Percentiles rank a stretch among this genome's conserved stretches.
Conservation (phyloP, 2,888 invertebrate genomes). For the Ceraclea dissimilis region DNA sequence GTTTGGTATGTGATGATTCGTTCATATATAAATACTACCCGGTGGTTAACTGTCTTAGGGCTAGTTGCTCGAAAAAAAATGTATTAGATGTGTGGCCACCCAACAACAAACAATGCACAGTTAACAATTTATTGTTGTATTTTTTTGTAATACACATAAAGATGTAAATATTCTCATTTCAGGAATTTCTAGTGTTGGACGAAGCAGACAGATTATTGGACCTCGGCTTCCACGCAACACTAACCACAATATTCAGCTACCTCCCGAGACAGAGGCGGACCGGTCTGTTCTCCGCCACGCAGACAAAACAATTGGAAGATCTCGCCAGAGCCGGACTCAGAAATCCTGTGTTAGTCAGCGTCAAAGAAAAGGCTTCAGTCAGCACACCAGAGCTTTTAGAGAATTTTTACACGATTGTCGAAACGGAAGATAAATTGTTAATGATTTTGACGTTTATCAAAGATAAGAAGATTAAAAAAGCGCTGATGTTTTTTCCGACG, state of each 20-base stretch:
- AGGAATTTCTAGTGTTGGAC: constrained; percentile 90
- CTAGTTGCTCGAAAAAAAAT: too few species aligned
- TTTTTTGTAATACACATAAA: too few species aligned
- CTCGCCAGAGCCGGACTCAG: constrained; percentile 88
- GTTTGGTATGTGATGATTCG: constrained; percentile 53
- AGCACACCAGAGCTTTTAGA: constrained; percentile 64
- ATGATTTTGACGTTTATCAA: constrained; percentile 73
- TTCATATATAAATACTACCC: too few species aligned
- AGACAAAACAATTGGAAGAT: constrained; percentile 88
- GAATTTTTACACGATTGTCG: constrained; percentile 74
- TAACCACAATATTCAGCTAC: constrained; percentile 83
- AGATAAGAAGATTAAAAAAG: constrained; percentile 44
- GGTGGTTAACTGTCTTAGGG: too few species aligned
- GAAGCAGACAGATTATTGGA: constrained; percentile 95
- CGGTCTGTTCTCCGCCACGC: constrained; percentile 98
- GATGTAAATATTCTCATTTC: constrained; percentile 28
- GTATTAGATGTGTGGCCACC: too few species aligned
- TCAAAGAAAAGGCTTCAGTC: constrained; percentile 76
- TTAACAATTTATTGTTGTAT: too few species aligned
- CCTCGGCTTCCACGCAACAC: constrained; percentile 78
- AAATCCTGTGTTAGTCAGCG: constrained; percentile 85
- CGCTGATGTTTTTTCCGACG: constrained; percentile 86
- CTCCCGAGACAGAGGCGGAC: constrained; percentile 91
- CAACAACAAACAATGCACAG: too few species aligned
- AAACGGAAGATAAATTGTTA: constrained; percentile 74